Evolutionary conservation across 1,140 invertebrate genomes (phyloP), one percentile per base, ranked within the genome.

Genomic region (Andrena cerasifolii): DNA sequence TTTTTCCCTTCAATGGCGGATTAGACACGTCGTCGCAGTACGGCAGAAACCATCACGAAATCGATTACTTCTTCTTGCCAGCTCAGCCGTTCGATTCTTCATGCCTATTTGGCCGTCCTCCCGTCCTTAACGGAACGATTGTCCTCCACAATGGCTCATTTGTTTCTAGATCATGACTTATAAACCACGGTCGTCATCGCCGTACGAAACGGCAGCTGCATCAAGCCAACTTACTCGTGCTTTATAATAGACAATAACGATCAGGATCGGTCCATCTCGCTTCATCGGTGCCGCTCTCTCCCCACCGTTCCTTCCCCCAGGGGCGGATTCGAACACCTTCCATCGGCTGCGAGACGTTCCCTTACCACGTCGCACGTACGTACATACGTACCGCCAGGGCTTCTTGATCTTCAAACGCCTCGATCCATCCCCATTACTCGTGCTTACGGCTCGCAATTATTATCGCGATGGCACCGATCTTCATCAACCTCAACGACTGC

Each of bases 211-310:
- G 79, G 84, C 89, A 90, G 89, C 89, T 89, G 88, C 88, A 86
- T 82, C 85, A 78, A 83, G 82, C 79, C 89, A 87, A 73, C 78
- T 84, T 59, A 59, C 75, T 86, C 83, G 82, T 10, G 61, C 82
- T 86, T 87, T 85, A 86, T 89, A 87, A 89, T 88, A 86, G 88
- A 88, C 87, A 89, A 89, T 90, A 90, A 90, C 82, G 80, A 90
- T 89, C 87, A 72, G 78, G 81, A 89, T 89, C 83, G 75, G 67
- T 76, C 53, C 78, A 26, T 81, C 62, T 61, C 53, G 28, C 78
- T 88, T 81, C 83, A 77, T 75, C 77, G 78, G 70, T 12, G 24
- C 72, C 59, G 58, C 0, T 16, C 14, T 36, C n/a, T 12, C 47
- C 51, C 24, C 16, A n/a, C 8, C n/a, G 14, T 0, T 0, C 40